Base-by-base conservation (phyloP, 1,140 invertebrate genomes). In the Apis florea region DNA sequence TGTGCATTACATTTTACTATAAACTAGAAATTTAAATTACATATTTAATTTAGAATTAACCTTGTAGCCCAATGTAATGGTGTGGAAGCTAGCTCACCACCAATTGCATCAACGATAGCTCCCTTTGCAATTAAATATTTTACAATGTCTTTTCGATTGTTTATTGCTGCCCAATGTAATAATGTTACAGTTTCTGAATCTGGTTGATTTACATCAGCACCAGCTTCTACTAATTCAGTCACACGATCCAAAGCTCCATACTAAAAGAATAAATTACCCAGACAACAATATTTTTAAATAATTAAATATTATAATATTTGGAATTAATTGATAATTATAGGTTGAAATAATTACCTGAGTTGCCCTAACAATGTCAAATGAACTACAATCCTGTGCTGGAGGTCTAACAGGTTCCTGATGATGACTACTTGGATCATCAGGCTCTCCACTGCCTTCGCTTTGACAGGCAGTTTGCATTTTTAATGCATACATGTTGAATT, bases 131-230 rank as follows among this genome's bases (percentile, higher is more conserved):
- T 95, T 83, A 97, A 96, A 93, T 98, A 98, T 84, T 96, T 96
- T 64, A 99, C 98, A 90, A 99, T 98, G 89, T 99, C 98, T 71
- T 96, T 96, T 31, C 97, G 95, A 95, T 99, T 99, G 93, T 99
- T 99, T 88, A 99, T 99, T 24, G 99, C 97, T 26, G 99, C 99
- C 99, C 99, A 99, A 92, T 99, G 99, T 1, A 99, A 94, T n/a
- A 99, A 94, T 5, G 98, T 98, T 19, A 99, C 98, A n/a, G 97
- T 98, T 92, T 98, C 98, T 84, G 95, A 94, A 91, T 99, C 98
- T 64, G 97, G 96, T 89, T 98, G 95, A 93, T 98, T 98, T 1
- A 98, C 98, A 94, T 98, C 97, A 93, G 96, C 97, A 2, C 97
- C 98, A 67, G 95, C 95, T 88, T 99, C 98, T 3, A 99, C 95